Evolutionary conservation across 2,113 vertebrate genomes (phyloP), one percentile per base, ranked within the genome.

Genomic region (Brachyistius frenatus): DNA sequence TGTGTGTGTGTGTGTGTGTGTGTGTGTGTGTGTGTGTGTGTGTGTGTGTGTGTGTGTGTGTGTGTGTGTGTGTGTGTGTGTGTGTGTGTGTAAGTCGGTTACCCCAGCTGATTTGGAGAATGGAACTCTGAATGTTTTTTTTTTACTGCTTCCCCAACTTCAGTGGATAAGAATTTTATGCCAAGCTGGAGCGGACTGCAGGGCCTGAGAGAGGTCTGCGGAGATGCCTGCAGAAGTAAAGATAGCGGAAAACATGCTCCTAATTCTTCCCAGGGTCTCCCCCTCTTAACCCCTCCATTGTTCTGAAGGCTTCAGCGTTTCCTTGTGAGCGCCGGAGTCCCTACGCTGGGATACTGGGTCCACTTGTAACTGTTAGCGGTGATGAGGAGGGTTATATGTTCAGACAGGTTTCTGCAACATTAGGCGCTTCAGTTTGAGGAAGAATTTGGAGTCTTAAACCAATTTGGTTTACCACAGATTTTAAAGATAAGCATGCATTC

Each of bases 211-310:
- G 73, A 82, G 80, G 80, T 86, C 65, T 79, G 69, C 46, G 15
- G 81, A 91, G 74, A 86, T 85, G 86, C 69, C 89, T 92, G 90
- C 78, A 80, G 75, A 68, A 84, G 74, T 53, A 69, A 75, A 89
- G 92, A 92, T 93, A 89, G 88, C 46, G 53, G 66, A 78, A 84
- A 91, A 91, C 89, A 91, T 81, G 76, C 72, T 78, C 83, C 85
- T 90, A 91, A 93, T 92, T 91, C 87, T 82, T 90, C 78, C 85
- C 5, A 49, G 82, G 86, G 89, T 91, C 80, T 90, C 87, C 89
- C 90, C 84, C 92, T 91, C 89, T 91, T 91, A 92, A 93, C 89
- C 90, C 72, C 55, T 64, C 78, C 76, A 90, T 90, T 93, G 88
- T 93, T 90, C 66, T 60, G 63, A 53, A 85, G 72, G 87, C 78